A percentile compares a stretch with the other conserved stretches of the same genome.
phyloP scores from a whole-genome alignment of 2,888 invertebrate genomes.

The Encarsia formosa region DNA sequence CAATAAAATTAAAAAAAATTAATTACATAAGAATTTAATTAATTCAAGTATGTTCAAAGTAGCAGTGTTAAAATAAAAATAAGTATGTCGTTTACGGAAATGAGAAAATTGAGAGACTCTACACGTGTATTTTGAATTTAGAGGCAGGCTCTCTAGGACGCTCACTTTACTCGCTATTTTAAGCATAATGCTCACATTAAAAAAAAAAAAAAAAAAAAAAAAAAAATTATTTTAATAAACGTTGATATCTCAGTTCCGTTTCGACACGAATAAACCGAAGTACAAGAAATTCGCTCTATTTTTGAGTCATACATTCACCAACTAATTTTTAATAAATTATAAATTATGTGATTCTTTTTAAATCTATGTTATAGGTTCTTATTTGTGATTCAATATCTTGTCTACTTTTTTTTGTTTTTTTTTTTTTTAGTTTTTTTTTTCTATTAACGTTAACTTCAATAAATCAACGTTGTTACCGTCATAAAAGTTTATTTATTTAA shows the following conservation, averaged over 20 bases:
- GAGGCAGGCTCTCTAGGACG: slow-evolving; percentile 27
- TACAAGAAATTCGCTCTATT: slow-evolving; percentile 2
- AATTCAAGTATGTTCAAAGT: slow-evolving; percentile 16
- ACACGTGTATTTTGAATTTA: slow-evolving; percentile 16
- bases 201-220: neutral
- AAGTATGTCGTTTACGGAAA: too few species aligned
- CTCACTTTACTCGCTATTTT: slow-evolving; percentile 20
- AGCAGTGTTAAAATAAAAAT: slow-evolving; percentile 19
- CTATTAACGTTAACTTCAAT: slow-evolving; percentile 36
- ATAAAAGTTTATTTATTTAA: neutral
- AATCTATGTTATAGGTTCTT: neutral
- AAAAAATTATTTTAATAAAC: neutral
- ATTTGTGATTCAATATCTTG: slow-evolving; percentile 29
- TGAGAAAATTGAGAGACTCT: slow-evolving; percentile 7
- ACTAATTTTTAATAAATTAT: slow-evolving; percentile 15
- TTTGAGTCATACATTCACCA: slow-evolving; percentile 4
- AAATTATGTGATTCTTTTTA: slow-evolving; percentile 6
- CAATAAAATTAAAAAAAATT: slow-evolving; percentile 8
- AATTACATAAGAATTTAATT: slow-evolving; percentile 5
- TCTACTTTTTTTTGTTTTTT: too few species aligned
- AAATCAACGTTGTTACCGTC: slow-evolving; percentile 42
- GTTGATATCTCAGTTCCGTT: slow-evolving; percentile 10
- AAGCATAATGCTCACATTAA: slow-evolving; percentile 14
- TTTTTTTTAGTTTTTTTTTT: slow-evolving; percentile 30
- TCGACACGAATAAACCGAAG: slow-evolving; percentile 12